phyloP scores from a whole-genome alignment of 2,113 vertebrate species.

The Pogonocichla stellata region DNA sequence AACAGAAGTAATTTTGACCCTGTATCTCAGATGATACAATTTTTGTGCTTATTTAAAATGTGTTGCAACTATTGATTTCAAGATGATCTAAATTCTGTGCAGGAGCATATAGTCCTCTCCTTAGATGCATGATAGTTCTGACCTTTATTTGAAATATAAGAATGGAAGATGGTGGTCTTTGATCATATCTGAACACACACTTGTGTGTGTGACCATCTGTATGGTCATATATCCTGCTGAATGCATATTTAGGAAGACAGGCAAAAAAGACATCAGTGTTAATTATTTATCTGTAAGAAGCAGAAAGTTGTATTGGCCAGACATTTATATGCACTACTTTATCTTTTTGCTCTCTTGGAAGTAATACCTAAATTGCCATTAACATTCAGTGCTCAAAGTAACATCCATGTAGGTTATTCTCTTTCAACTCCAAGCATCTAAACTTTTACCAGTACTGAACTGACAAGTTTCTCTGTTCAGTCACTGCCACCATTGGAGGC shows the following conservation, averaged over 20 bases:
- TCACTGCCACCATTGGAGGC: background rate
- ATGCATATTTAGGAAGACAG: background rate
- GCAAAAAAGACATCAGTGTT: background rate
- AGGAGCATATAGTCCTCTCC: background rate
- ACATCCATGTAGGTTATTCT: background rate
- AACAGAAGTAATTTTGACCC: background rate
- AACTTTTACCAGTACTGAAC: background rate
- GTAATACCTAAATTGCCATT: background rate
- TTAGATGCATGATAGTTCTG: background rate
- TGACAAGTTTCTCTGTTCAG: background rate
- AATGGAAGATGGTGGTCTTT: background rate
- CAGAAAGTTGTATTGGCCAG: background rate
- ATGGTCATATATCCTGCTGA: background rate
- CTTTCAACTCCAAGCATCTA: background rate
- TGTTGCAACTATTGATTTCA: background rate
- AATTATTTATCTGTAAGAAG: background rate
- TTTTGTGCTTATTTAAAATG: background rate
- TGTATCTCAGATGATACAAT: background rate
- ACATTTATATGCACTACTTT: background rate
- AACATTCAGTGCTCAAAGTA: background rate
- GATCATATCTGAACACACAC: background rate
- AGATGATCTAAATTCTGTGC: background rate
- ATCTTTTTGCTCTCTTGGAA: background rate
- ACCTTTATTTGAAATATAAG: rapidly evolving
- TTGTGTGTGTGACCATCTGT: background rate